These are phyloP conservation scores for Dicycla oo DNA, from an alignment of 2,888 invertebrate genomes.

Conservation along the genomic window DNA sequence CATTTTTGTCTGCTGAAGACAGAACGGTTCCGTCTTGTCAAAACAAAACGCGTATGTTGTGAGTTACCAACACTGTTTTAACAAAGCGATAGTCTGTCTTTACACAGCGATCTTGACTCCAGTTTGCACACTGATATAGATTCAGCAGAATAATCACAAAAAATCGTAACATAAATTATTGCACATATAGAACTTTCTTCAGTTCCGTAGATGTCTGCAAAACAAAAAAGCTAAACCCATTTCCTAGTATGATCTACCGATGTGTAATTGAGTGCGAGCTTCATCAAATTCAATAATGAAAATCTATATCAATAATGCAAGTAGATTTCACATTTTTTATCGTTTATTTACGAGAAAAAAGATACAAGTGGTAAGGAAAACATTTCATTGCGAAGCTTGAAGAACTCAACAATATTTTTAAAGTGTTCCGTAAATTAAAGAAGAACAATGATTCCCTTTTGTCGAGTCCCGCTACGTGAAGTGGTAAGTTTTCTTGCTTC, in stretches of 20 bases:
- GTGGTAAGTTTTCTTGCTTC: not conserved
- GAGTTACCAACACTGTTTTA: constrained; percentile 7
- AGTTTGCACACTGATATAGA: not conserved
- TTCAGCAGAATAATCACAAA: not conserved
- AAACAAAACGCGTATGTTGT: constrained; percentile 8
- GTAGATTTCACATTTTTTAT: not conserved
- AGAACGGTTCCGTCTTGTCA: not conserved
- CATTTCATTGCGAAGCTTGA: not conserved
- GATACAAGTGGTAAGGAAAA: not conserved
- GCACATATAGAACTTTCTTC: not conserved
- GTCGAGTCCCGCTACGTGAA: not conserved
- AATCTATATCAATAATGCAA: not conserved
- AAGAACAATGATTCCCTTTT: not conserved
- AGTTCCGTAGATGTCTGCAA: not conserved
- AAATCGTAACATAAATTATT: not conserved
- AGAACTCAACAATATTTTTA: not conserved
- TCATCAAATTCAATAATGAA: not conserved
- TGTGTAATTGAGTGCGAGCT: not conserved
- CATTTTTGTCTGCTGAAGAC: constrained; percentile 1
- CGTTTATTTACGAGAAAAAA: not conserved
- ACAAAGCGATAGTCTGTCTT: not conserved
- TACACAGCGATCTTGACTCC: not conserved
- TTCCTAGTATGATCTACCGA: not conserved
- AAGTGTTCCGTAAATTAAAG: not conserved
- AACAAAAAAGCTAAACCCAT: not conserved